Percentiles rank a stretch among this genome's conserved stretches.
These are phyloP conservation scores for Orthosia cruda DNA, from an alignment of 2,888 invertebrate species.

Conservation along the genomic window DNA sequence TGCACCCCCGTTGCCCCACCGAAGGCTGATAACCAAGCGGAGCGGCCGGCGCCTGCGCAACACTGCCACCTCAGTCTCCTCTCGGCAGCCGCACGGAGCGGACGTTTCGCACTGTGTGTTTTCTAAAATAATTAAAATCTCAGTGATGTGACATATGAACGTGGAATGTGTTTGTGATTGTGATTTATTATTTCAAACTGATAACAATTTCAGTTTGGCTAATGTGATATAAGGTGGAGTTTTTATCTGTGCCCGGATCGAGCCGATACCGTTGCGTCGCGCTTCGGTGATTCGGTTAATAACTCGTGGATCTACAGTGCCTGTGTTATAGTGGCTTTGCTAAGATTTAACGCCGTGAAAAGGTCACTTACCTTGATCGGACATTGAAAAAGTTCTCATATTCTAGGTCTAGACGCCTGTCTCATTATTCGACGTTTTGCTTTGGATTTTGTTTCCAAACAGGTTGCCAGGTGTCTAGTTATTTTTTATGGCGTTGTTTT, in stretches of 20 bases:
- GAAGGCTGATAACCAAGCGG: conserved; percentile 88
- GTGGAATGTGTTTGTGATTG: conserved; percentile 71
- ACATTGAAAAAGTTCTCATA: conserved; percentile 70
- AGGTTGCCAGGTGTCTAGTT: conserved; percentile 66
- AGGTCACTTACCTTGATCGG: conserved; percentile 90
- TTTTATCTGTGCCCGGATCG: conserved; percentile 76
- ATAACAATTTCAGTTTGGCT: conserved; percentile 74
- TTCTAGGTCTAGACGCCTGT: conserved; percentile 53
- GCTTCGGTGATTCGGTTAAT: conserved; percentile 89
- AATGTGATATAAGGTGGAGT: conserved; percentile 74
- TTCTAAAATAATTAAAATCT: conserved; percentile 63
- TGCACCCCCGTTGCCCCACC: conserved; percentile 82
- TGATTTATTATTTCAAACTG: conserved; percentile 72
- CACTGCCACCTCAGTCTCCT: conserved; percentile 85
- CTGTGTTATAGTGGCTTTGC: conserved; percentile 85
- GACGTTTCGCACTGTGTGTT: conserved; percentile 73
- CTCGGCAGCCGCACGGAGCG: conserved; percentile 76
- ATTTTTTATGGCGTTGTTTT: conserved; percentile 47
- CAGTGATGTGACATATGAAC: conserved; percentile 78
- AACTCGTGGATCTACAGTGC: conserved; percentile 88
- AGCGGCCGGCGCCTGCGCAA: conserved; percentile 88
- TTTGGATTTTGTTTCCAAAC: conserved; percentile 73
- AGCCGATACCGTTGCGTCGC: conserved; percentile 87
- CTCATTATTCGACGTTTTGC: conserved; percentile 61
- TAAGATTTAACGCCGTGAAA: conserved; percentile 88